Evolutionary conservation across 1,140 invertebrate species (phyloP).

Genomic region (Lutraria rhynchaena): DNA sequence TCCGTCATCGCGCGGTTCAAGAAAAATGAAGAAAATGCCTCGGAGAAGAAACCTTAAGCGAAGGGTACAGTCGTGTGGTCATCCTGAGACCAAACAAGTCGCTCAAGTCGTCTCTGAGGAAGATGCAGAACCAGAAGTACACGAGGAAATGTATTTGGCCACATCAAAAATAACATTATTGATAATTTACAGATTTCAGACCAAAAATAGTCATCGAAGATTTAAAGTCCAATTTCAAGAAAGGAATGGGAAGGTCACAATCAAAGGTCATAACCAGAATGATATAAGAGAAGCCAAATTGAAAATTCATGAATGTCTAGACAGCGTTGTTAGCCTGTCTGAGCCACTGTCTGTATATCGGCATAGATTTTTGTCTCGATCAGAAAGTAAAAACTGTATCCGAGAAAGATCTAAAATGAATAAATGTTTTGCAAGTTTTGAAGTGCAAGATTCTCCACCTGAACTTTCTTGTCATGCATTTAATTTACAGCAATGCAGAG

Average conservation of each 20-base stretch:
- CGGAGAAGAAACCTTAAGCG: not conserved
- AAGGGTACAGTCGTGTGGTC: not conserved
- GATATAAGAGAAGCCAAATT: not conserved
- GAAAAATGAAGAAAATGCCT: no score
- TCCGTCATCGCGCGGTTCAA: no score
- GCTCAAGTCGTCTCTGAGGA: not conserved
- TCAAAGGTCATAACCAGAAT: not conserved
- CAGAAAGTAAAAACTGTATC: not conserved
- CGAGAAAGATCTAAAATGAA: not conserved
- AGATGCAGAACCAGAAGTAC: no score
- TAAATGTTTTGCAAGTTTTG: not conserved
- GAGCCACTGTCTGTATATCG: not conserved
- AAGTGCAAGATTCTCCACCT: not conserved
- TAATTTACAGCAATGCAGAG: not conserved
- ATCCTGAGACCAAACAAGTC: not conserved
- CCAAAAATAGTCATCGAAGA: not conserved
- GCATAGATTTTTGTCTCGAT: not conserved
- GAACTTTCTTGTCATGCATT: not conserved
- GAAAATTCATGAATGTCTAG: not conserved
- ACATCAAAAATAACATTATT: not conserved
- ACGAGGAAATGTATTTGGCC: not conserved
- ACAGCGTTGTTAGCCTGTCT: not conserved
- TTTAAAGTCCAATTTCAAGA: not conserved
- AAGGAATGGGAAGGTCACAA: conserved; percentile 1
- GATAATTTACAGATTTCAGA: not conserved